Percentiles rank a stretch among this genome's conserved stretches.
Evolutionary conservation across 2,113 vertebrate species (phyloP).

Genomic region (Osmerus eperlanus): DNA sequence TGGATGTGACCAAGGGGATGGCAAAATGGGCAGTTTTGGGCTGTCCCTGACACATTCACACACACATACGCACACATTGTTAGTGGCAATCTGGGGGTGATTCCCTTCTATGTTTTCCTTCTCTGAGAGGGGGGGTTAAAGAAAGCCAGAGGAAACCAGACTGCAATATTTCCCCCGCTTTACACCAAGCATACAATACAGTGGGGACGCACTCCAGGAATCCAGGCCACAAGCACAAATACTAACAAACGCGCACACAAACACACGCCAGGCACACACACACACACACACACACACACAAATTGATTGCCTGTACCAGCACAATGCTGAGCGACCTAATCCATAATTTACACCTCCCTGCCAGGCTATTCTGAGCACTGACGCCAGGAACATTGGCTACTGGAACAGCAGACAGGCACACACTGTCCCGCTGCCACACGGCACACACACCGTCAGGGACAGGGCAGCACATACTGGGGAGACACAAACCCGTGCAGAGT

Average conservation of each 20-base stretch:
- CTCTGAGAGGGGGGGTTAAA: neutral
- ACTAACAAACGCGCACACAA: conserved; percentile 7
- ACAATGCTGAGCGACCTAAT: conserved; percentile 54
- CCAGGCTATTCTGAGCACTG: conserved; percentile 53
- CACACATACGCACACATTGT: too few relatives aligned
- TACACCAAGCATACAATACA: conserved; percentile 19
- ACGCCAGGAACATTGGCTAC: conserved; percentile 54
- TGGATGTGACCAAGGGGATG: neutral
- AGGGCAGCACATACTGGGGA: too few relatives aligned
- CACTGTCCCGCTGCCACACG: conserved; percentile 39
- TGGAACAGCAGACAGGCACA: conserved; percentile 55
- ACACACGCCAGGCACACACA: conserved; percentile 18
- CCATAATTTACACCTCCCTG: conserved; percentile 69
- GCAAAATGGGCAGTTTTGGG: too few relatives aligned
- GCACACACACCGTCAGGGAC: too few relatives aligned
- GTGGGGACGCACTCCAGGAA: conserved; percentile 21
- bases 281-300: conserved; percentile 9
- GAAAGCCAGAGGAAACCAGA: conserved; percentile 21
- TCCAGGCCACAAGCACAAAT: conserved; percentile 29
- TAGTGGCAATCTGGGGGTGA: conserved; percentile 5
- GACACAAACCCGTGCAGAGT: too few relatives aligned
- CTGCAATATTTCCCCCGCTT: conserved; percentile 29
- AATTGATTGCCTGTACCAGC: conserved; percentile 22
- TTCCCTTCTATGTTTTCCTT: neutral
- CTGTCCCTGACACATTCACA: too few relatives aligned